phyloP scores from a whole-genome alignment of 2,888 invertebrate genomes.

The Drosophila histrio region DNA sequence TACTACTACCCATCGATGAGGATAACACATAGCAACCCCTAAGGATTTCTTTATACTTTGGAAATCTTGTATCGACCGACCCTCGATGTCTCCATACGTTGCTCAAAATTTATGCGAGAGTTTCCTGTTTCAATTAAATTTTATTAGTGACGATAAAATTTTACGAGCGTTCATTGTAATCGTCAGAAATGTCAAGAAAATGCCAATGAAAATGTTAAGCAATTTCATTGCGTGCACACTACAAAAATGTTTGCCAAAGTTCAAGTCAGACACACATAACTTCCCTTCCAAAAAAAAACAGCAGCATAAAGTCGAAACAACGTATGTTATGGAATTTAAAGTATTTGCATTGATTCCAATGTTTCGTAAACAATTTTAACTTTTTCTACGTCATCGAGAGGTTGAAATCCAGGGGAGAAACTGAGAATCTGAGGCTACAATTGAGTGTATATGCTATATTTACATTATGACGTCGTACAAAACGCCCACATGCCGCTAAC shows the following conservation, averaged over 20 bases:
- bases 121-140: conserved; percentile 80
- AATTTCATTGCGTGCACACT: conserved; percentile 29
- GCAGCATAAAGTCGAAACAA: conserved; percentile 18
- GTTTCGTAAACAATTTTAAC: conserved; percentile 34
- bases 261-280: conserved; percentile 31
- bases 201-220: conserved; percentile 55
- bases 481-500: conserved; percentile 23
- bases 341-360: conserved; percentile 47
- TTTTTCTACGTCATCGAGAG: conserved; percentile 45
- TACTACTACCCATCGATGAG: conserved; percentile 25
- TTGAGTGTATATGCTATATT: conserved; percentile 34
- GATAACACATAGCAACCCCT: conserved; percentile 14
- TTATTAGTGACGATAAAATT: conserved; percentile 75
- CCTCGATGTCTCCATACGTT: conserved; percentile 33
- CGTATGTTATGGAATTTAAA: conserved; percentile 11
- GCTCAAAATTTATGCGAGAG: conserved; percentile 72
- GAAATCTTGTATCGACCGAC: conserved; percentile 19
- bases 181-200: conserved; percentile 66
- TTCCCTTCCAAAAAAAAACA: not conserved
- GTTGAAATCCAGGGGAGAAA: not conserved
- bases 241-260: conserved; percentile 38
- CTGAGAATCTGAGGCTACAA: not conserved
- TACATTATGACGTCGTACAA: conserved; percentile 66
- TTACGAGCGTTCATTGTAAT: conserved; percentile 70
- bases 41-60: conserved; percentile 43